Evolutionary conservation across 2,888 invertebrate species (phyloP), one percentile per base, ranked within the genome.

Genomic region (Pollenia amentaria): DNA sequence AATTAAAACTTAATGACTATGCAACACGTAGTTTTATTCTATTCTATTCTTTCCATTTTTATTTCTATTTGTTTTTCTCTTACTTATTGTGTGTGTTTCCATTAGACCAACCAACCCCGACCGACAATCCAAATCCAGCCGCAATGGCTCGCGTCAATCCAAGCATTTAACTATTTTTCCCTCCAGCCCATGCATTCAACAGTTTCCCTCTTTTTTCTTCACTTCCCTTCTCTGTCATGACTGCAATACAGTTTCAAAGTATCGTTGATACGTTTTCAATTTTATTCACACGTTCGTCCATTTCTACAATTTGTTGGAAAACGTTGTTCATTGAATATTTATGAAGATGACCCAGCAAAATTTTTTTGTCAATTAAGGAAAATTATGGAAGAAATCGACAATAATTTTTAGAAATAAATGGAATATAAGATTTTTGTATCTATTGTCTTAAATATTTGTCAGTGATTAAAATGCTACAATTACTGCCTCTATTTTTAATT

Each of bases 1-100:
- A 87, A 87, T 87, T 87, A 87, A 84, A 87, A 87, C 76, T 67
- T 84, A 87, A 87, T 87, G 86, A 87, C 86, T 84, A 80, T 87
- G 86, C 86, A 87, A 87, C 86, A 87, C 86, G 83, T 87, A 87
- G 86, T 84, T 83, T 80, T 67, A 67, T 80, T 21, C 53, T 67
- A 67, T 80, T 21, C 53, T 64, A 42, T 57, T 67, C 38, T 64
- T 67, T 62, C 29, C 4, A 8, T 76, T 72, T 69, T 57, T 53
- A 16, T 72, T 79, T 73, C n/a, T 29, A 60, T 82, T 70, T 29
- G 2, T 21, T 57, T 73, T 69, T 16, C 29, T 16, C 21, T 67
- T 79, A 55, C 46, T 73, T 80, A 69, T 70, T 14, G 44, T 44
- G 14, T 44, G 70, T 51, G 64, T 48, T 64, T 44, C 64, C 14